Evolutionary conservation across 2,888 invertebrate species (phyloP).

Genomic region (Blomia tropicalis): DNA sequence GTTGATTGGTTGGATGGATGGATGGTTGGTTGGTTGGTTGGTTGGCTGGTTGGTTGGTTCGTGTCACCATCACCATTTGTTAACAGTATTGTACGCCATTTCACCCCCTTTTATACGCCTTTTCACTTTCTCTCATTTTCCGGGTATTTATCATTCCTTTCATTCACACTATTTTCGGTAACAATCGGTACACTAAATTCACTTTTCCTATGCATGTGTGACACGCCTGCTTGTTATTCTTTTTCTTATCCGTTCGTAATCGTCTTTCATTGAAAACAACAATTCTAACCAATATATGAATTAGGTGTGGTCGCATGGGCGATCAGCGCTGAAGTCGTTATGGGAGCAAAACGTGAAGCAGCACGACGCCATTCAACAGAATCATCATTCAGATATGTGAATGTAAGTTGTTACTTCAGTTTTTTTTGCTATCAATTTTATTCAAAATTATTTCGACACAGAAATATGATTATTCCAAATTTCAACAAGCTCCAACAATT

Average conservation of each 20-base stretch:
- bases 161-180: background rate
- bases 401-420: background rate
- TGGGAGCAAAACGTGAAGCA: slow-evolving; percentile 26
- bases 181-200: background rate
- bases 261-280: background rate
- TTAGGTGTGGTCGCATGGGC: slow-evolving; percentile 31
- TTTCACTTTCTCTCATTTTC: background rate
- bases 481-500: background rate
- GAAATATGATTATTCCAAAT: background rate
- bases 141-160: background rate
- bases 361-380: slow-evolving; percentile 13
- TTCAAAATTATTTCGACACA: too few relatives aligned
- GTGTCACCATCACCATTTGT: too few relatives aligned
- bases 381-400: background rate
- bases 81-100: too few relatives aligned
- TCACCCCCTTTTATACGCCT: too few relatives aligned
- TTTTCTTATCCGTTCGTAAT: background rate
- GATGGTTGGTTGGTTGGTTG: too few relatives aligned
- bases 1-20: too few relatives aligned
- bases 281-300: too few relatives aligned
- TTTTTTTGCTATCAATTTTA: background rate
- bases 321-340: slow-evolving; percentile 30
- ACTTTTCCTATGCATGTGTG: background rate
- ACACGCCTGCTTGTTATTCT: background rate
- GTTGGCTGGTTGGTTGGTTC: too few relatives aligned